A percentile compares a stretch with the other conserved stretches of the same genome.
phyloP scores from a whole-genome alignment of 2,888 invertebrate species.

The Orthonevra nobilis region DNA sequence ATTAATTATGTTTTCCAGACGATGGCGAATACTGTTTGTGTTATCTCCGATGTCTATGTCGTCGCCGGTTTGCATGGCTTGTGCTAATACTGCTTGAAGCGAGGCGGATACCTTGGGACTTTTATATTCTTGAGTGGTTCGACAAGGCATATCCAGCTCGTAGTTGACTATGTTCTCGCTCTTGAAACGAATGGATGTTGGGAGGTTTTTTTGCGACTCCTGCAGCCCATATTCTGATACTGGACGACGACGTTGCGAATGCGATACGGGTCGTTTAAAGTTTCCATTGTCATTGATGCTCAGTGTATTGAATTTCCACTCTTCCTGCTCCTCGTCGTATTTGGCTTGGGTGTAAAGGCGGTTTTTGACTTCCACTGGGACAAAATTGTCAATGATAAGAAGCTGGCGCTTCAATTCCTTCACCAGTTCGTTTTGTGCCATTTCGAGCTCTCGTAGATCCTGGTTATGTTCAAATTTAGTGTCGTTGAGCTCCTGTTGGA shows the following conservation, averaged over 20 bases:
- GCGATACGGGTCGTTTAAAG: conserved; percentile 84
- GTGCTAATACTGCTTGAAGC: conserved; percentile 79
- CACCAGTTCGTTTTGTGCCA: conserved; percentile 93
- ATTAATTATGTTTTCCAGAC: conserved; percentile 79
- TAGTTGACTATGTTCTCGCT: conserved; percentile 80
- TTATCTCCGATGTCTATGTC: conserved; percentile 80
- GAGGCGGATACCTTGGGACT: conserved; percentile 80
- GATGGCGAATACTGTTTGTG: conserved; percentile 78
- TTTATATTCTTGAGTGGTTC: conserved; percentile 80
- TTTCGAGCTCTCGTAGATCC: conserved; percentile 95
- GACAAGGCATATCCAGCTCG: conserved; percentile 80
- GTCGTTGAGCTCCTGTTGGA: conserved; percentile 89
- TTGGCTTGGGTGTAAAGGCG: conserved; percentile 87
- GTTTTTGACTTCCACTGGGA: conserved; percentile 90
- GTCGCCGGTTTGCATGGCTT: conserved; percentile 80
- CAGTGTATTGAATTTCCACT: conserved; percentile 82
- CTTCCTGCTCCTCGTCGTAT: conserved; percentile 91
- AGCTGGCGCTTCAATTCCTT: conserved; percentile 94
- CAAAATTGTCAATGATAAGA: conserved; percentile 93
- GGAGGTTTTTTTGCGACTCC: conserved; percentile 77
- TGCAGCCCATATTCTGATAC: conserved; percentile 83
- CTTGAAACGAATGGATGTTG: conserved; percentile 77
- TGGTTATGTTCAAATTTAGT: conserved; percentile 93
- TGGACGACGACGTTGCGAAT: conserved; percentile 84
- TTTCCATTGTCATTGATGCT: conserved; percentile 80